Conservation (phyloP, 2,888 invertebrate species). For the Dicyrtoma fusca region DNA sequence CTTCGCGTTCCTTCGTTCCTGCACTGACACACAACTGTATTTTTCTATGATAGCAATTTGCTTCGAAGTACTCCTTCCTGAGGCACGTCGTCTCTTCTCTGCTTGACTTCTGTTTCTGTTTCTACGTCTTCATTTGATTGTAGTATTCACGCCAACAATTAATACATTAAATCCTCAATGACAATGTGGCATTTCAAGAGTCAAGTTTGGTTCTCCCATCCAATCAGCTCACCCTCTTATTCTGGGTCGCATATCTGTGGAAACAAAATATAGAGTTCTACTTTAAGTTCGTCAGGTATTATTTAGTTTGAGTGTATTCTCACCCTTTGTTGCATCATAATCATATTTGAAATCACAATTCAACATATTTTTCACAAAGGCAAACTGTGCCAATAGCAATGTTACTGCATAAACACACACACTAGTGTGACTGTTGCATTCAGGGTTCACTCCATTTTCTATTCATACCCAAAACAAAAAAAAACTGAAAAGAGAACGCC, state of each 20-base stretch:
- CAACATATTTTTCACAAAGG: background rate
- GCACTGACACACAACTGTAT: too few relatives aligned
- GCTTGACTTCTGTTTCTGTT: slow-evolving; percentile 2
- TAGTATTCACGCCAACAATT: slow-evolving; percentile 2
- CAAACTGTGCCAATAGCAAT: background rate
- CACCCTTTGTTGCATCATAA: background rate
- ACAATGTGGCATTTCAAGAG: slow-evolving; percentile 11
- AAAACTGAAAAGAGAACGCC: too few relatives aligned
- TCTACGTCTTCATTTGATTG: background rate
- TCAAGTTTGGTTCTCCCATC: background rate
- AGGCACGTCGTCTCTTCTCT: slow-evolving; percentile 5
- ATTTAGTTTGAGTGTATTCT: too few relatives aligned
- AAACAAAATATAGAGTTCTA: slow-evolving; percentile 1
- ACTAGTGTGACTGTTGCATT: background rate
- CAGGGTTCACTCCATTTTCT: too few relatives aligned
- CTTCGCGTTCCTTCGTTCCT: background rate
- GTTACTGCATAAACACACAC: background rate
- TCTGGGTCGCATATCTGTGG: background rate
- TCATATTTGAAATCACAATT: slow-evolving; percentile 1
- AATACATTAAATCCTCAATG: slow-evolving; percentile 14
- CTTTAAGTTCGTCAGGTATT: background rate
- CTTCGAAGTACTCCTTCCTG: background rate
- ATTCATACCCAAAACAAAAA: too few relatives aligned
- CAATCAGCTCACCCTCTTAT: slow-evolving; percentile 3
- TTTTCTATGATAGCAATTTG: too few relatives aligned